Conservation (phyloP, 2,797 vertebrate genomes). For the Aulostomus chinensis region DNA sequence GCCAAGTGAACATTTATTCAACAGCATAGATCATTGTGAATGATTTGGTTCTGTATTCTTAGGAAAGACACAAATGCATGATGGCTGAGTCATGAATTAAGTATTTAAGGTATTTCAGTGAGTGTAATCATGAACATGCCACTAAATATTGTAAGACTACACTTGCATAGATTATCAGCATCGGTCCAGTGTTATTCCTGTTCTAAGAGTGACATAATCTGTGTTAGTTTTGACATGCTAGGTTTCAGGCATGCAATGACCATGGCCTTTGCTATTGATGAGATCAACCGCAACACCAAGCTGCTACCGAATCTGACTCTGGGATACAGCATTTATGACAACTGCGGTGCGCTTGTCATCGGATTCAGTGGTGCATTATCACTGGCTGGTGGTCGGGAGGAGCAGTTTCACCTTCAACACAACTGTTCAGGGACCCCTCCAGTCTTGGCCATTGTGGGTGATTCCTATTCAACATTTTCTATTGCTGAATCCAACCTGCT, state of each 20-base stretch:
- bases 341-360: conserved; percentile 57
- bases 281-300: too few species aligned
- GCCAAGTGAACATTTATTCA: too few species aligned
- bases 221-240: conserved; percentile 59
- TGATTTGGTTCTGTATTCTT: too few species aligned
- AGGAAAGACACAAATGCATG: too few species aligned
- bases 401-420: conserved; percentile 20
- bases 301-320: conserved; percentile 68
- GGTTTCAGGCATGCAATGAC: conserved; percentile 62
- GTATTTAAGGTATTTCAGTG: too few species aligned
- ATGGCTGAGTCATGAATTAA: too few species aligned
- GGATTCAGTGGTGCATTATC: conserved; percentile 66
- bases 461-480: conserved; percentile 45
- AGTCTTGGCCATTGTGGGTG: conserved; percentile 56
- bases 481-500: conserved; percentile 51
- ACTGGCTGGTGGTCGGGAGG: conserved; percentile 36
- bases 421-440: conserved; percentile 37
- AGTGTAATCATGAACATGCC: too few species aligned
- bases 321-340: conserved; percentile 72
- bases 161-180: too few species aligned
- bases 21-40: too few species aligned
- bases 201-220: too few species aligned
- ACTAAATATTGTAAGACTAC: too few species aligned
- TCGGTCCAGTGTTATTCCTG: too few species aligned
- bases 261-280: conserved; percentile 74